Percentiles rank a stretch among this genome's conserved stretches.
Evolutionary conservation across 1,140 invertebrate genomes (phyloP).

Genomic region (Lethrus apterus): DNA sequence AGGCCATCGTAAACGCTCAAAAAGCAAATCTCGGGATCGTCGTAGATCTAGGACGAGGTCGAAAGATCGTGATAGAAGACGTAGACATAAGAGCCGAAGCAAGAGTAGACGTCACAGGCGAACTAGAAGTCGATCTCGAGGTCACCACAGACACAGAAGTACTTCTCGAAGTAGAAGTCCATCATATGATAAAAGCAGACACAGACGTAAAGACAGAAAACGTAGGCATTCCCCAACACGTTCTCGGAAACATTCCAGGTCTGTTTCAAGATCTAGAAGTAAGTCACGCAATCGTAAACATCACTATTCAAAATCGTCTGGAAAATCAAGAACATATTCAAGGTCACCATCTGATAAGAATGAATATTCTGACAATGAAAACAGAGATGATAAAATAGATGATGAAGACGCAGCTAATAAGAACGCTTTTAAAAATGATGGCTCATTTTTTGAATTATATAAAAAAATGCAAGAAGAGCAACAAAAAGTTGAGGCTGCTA

Average conservation of each 20-base stretch:
- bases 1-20: no score
- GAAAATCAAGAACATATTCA: slow-evolving; percentile 9
- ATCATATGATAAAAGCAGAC: slow-evolving; percentile 10
- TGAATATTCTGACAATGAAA: slow-evolving; percentile 15
- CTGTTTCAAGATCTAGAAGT: slow-evolving; percentile 25
- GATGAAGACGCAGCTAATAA: slow-evolving; percentile 38
- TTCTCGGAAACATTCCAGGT: slow-evolving; percentile 24
- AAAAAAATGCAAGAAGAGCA: slow-evolving; percentile 73
- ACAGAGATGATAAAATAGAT: slow-evolving; percentile 33
- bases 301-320: slow-evolving; percentile 16
- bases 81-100: slow-evolving; percentile 23
- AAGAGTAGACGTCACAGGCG: slow-evolving; percentile 22
- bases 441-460: slow-evolving; percentile 82
- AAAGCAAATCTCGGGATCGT: neutral
- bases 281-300: slow-evolving; percentile 40
- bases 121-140: slow-evolving; percentile 33
- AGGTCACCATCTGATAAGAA: slow-evolving; percentile 12
- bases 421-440: slow-evolving; percentile 76
- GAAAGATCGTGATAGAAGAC: slow-evolving; percentile 15
- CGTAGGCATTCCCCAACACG: slow-evolving; percentile 21
- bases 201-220: slow-evolving; percentile 14
- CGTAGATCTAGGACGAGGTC: slow-evolving; percentile 16
- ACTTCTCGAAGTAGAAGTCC: slow-evolving; percentile 16
- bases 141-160: slow-evolving; percentile 28
- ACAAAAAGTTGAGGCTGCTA: slow-evolving; percentile 26